phyloP scores from a whole-genome alignment of 2,797 vertebrate genomes.

The Antrozous pallidus region DNA sequence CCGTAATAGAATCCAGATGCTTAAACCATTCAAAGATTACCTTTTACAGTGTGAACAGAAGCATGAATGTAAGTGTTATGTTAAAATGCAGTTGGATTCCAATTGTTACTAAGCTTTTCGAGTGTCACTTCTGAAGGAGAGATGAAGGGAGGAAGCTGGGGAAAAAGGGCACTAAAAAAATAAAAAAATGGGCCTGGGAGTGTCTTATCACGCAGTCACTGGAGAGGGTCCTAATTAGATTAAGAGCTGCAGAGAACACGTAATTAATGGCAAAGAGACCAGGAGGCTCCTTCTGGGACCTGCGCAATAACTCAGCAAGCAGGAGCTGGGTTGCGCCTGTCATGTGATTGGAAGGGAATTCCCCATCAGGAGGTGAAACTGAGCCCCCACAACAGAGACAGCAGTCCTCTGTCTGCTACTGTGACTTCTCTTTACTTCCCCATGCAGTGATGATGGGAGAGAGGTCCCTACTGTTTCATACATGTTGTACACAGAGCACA shows the following conservation, averaged over 20 bases:
- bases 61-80: slow-evolving; percentile 77
- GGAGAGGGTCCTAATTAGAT: slow-evolving; percentile 60
- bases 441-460: neutral
- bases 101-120: slow-evolving; percentile 60
- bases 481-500: neutral
- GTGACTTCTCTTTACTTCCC: neutral
- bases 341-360: neutral
- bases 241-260: slow-evolving; percentile 3
- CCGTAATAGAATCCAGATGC: slow-evolving; percentile 83
- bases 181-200: neutral
- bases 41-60: slow-evolving; percentile 81
- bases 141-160: slow-evolving; percentile 14
- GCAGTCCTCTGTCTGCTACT: neutral
- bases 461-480: neutral
- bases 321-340: neutral
- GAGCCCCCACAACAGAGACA: neutral
- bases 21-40: slow-evolving; percentile 80
- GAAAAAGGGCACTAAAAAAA: slow-evolving; percentile 40
- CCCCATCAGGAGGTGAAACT: neutral
- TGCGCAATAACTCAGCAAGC: neutral
- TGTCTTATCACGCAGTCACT: slow-evolving; percentile 4
- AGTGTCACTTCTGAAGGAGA: neutral
- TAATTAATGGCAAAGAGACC: slow-evolving; percentile 43
- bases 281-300: slow-evolving; percentile 1
- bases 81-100: slow-evolving; percentile 77